A percentile compares a stretch with the other conserved stretches of the same genome.
Evolutionary conservation across 2,797 vertebrate genomes (phyloP).

Genomic region (Arrhamphus sclerolepis): DNA sequence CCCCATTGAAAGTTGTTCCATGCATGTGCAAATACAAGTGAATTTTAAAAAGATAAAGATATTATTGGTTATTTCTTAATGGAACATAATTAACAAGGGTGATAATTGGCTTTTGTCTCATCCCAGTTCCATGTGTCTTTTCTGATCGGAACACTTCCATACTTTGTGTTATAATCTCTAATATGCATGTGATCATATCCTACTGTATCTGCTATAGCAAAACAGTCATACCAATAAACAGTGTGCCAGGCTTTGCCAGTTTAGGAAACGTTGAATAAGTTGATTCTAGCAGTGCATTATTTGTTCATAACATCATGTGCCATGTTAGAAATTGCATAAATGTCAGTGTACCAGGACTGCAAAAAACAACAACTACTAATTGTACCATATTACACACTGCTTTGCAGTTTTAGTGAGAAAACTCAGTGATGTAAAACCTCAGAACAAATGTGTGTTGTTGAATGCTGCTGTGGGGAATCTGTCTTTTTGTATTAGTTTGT

Average conservation of each 20-base stretch:
- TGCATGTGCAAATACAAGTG: too few species aligned
- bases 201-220: conserved; percentile 22
- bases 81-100: not conserved
- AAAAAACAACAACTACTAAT: conserved; percentile 1
- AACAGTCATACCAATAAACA: conserved; percentile 12
- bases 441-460: conserved; percentile 3
- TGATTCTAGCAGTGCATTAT: conserved; percentile 38
- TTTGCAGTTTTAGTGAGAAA: not conserved
- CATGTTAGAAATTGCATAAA: conserved; percentile 27
- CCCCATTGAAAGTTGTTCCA: too few species aligned
- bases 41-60: not conserved
- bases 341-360: conserved; percentile 24
- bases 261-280: not conserved
- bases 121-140: conserved; percentile 7
- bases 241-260: conserved; percentile 19
- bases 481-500: conserved; percentile 68
- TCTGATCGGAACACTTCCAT: conserved; percentile 14
- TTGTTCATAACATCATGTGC: conserved; percentile 38
- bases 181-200: conserved; percentile 12
- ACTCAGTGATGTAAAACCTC: not conserved
- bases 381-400: conserved; percentile 13
- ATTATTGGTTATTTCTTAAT: not conserved
- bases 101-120: not conserved
- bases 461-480: conserved; percentile 11
- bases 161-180: conserved; percentile 1